These are phyloP conservation scores for Anguilla japonica DNA, from an alignment of 2,113 vertebrate species.

Conservation along the genomic window DNA sequence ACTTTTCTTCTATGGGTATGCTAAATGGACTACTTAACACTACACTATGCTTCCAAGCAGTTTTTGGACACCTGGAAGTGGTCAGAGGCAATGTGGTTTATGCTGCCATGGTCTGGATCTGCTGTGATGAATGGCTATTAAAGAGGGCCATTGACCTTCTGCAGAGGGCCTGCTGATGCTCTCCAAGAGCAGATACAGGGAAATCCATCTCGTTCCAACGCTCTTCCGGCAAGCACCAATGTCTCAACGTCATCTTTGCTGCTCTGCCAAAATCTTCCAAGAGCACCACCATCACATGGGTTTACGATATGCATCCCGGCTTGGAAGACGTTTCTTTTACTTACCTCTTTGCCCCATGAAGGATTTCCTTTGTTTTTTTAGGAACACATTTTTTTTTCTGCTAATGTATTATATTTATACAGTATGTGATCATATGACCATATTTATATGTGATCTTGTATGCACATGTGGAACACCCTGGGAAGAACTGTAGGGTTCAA, in stretches of 20 bases:
- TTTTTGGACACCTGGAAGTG: neutral
- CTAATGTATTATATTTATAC: too few species aligned
- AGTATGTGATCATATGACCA: neutral
- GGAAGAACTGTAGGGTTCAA: neutral
- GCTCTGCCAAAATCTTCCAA: conserved; percentile 21
- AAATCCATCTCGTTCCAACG: conserved; percentile 46
- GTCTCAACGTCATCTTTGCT: conserved; percentile 45
- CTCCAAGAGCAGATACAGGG: conserved; percentile 21
- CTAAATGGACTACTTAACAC: neutral
- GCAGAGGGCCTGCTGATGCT: neutral
- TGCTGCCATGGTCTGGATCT: neutral
- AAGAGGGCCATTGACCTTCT: neutral
- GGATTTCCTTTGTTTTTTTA: neutral
- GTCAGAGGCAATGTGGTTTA: neutral
- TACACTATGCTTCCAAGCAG: neutral
- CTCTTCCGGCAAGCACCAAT: conserved; percentile 37
- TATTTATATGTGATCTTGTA: conserved; percentile 16
- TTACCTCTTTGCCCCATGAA: neutral
- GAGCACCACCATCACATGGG: conserved; percentile 16
- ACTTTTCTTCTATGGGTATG: neutral
- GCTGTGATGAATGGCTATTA: conserved; percentile 3
- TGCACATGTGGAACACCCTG: neutral
- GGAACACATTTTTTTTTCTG: neutral
- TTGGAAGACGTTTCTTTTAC: neutral
- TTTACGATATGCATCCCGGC: conserved; percentile 1